Conservation (phyloP, 2,888 invertebrate genomes). For the Miltochrista miniata region DNA sequence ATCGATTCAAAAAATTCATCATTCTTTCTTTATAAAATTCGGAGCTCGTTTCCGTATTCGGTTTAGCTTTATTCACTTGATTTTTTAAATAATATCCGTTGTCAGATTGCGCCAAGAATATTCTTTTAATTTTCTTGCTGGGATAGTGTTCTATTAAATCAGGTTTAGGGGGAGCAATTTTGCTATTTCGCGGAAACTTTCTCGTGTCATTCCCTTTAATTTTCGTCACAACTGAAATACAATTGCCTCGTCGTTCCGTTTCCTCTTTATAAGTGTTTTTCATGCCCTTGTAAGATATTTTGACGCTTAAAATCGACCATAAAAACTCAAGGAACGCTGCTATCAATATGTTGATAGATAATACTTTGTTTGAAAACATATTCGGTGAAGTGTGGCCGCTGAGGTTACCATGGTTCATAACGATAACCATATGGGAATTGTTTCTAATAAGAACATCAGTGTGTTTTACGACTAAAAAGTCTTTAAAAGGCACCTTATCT, state of each 20-base stretch:
- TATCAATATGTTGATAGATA: conserved; percentile 84
- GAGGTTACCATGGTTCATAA: conserved; percentile 46
- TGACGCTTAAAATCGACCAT: conserved; percentile 85
- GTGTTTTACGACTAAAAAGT: conserved; percentile 65
- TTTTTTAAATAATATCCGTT: conserved; percentile 73
- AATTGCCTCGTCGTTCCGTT: conserved; percentile 72
- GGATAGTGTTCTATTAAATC: conserved; percentile 83
- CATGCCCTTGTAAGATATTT: conserved; percentile 85
- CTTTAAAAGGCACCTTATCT: conserved; percentile 68
- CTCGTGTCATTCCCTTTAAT: conserved; percentile 80
- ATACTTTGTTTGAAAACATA: conserved; percentile 70
- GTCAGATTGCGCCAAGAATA: conserved; percentile 73
- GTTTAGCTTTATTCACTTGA: conserved; percentile 74
- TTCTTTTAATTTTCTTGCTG: conserved; percentile 78
- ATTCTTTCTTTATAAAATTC: conserved; percentile 77
- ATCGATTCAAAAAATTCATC: conserved; percentile 72
- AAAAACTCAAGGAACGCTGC: conserved; percentile 82
- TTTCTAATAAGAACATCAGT: conserved; percentile 62
- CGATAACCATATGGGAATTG: conserved; percentile 67
- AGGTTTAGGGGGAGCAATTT: conserved; percentile 72
- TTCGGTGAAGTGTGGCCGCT: conserved; percentile 47
- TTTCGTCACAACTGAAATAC: conserved; percentile 80
- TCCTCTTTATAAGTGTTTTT: conserved; percentile 84
- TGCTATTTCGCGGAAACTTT: conserved; percentile 66
- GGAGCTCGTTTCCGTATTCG: conserved; percentile 70